Conservation (phyloP, 2,113 vertebrate species). For the Tamias sibiricus region DNA sequence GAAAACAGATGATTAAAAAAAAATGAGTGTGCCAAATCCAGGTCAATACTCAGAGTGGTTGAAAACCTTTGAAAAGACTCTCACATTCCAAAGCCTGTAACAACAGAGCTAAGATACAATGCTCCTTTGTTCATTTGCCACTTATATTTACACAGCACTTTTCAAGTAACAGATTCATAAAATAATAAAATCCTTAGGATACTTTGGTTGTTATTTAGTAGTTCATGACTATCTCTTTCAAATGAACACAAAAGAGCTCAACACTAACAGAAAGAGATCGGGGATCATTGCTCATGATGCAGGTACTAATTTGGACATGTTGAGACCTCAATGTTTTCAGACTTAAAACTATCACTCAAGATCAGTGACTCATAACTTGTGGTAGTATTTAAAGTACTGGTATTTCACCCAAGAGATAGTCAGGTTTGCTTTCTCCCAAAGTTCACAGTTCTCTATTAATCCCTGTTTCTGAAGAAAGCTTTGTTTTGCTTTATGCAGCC, state of each 20-base stretch:
- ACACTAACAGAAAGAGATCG: not conserved
- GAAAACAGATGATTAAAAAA: not conserved
- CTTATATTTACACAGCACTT: not conserved
- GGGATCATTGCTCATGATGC: not conserved
- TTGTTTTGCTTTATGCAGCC: not conserved
- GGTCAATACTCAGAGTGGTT: not conserved
- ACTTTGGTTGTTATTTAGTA: not conserved
- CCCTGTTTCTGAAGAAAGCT: not conserved
- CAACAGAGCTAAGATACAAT: not conserved
- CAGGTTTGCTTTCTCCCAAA: not conserved
- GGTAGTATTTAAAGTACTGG: not conserved
- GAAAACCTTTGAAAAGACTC: not conserved
- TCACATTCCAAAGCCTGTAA: not conserved
- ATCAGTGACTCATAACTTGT: not conserved
- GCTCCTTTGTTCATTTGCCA: not conserved
- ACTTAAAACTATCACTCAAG: not conserved
- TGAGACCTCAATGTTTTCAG: not conserved
- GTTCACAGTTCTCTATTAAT: not conserved
- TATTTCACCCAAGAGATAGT: not conserved
- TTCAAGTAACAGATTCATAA: not conserved
- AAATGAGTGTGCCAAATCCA: not conserved
- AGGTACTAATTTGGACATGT: constrained; percentile 1
- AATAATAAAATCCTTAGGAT: not conserved
- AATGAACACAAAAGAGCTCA: not conserved
- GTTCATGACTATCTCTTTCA: not conserved